Evolutionary conservation across 64 coral and sea anemone species (phyloP).

Genomic region (Platygyra sinensis): DNA sequence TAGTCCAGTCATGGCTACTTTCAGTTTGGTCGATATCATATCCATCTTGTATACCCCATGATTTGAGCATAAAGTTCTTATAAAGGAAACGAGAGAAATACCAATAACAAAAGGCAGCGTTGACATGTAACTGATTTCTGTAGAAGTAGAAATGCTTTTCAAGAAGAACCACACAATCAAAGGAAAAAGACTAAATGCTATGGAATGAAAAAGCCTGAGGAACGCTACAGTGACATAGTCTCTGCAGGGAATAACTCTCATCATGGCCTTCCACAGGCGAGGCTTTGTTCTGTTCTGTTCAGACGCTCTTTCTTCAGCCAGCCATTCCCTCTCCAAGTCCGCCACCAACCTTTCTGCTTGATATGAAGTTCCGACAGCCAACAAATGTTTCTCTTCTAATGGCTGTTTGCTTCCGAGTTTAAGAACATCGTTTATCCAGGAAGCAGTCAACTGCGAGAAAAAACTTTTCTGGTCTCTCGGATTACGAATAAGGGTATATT

Average conservation of each 20-base stretch:
- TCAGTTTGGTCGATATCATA: not conserved
- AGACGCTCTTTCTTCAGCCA: no score
- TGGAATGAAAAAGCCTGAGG: not conserved
- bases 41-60: not conserved
- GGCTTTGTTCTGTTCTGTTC: no score
- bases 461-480: slow-evolving; percentile 42
- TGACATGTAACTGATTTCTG: not conserved
- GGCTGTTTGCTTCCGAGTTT: slow-evolving; percentile 64
- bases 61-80: not conserved
- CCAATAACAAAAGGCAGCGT: not conserved
- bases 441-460: slow-evolving; percentile 55
- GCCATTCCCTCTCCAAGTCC: no score
- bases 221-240: no score
- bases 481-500: slow-evolving; percentile 32
- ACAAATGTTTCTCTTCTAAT: slow-evolving; percentile 63
- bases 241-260: no score
- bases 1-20: slow-evolving; percentile 23
- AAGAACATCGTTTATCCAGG: slow-evolving; percentile 68
- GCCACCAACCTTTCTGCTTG: not conserved
- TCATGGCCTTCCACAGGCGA: no score
- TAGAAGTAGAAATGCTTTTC: not conserved
- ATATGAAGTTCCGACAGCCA: not conserved
- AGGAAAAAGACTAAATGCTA: not conserved
- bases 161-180: slow-evolving; percentile 22
- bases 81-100: not conserved